Evolutionary conservation across 2,797 vertebrate species (phyloP).

Genomic region (Lithobates sylvaticus): DNA sequence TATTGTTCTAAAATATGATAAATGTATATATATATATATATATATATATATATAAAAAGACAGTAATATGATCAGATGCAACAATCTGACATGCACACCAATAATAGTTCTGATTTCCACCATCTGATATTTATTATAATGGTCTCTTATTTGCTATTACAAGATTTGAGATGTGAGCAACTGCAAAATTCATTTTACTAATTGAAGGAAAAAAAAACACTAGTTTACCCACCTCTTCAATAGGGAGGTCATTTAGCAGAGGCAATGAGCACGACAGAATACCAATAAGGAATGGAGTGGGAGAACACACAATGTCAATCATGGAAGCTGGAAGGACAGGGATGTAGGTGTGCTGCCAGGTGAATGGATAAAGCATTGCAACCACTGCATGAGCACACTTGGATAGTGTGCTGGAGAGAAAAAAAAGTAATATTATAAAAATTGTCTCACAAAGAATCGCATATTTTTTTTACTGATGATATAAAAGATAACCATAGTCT

Average conservation of each 20-base stretch:
- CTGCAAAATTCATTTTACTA: too few relatives aligned
- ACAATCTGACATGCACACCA: too few relatives aligned
- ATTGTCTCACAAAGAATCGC: background rate
- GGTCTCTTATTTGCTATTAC: background rate
- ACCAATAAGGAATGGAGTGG: constrained; percentile 95
- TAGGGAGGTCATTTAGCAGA: constrained; percentile 90
- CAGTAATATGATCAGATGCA: too few relatives aligned
- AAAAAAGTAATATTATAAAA: constrained; percentile 45
- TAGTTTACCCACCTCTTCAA: constrained; percentile 88
- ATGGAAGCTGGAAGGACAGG: constrained; percentile 93
- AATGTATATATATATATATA: too few relatives aligned
- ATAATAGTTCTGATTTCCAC: too few relatives aligned
- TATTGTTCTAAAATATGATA: too few relatives aligned
- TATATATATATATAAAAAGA: too few relatives aligned
- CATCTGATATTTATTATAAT: background rate
- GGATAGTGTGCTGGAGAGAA: constrained; percentile 84
- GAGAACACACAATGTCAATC: constrained; percentile 97
- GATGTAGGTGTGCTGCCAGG: constrained; percentile 98
- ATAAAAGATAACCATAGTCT: background rate
- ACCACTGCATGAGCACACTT: constrained; percentile 90
- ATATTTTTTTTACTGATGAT: background rate
- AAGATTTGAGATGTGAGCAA: background rate
- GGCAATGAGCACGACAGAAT: constrained; percentile 90
- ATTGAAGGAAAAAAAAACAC: background rate
- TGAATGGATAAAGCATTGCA: constrained; percentile 92